Base-by-base conservation (phyloP, 2,888 invertebrate genomes). In the Enchytraeus crypticus region DNA sequence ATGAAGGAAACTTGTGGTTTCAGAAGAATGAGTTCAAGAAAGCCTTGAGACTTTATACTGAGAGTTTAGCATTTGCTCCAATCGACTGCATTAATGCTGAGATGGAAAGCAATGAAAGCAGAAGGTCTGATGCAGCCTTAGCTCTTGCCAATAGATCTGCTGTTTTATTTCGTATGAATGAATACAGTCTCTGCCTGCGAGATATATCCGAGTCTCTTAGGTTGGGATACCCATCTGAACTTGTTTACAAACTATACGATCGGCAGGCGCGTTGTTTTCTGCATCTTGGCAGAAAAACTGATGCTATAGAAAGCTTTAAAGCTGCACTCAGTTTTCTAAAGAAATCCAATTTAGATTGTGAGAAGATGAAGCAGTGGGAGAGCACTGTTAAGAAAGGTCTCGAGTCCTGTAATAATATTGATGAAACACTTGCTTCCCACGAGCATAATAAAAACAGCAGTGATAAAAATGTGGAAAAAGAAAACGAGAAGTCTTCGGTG, bases 181-280 rank as follows among this genome's bases (percentile, higher is more conserved):
- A 71, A 43, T 74, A 74, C 63, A 59, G 68, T 3, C 63, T 69
- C 3, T 74, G 75, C 62, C 57, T 76, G 38, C 59, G 59, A 21
- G 77, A 77, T 61, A 74, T 77, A 38, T 69, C 72, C 18, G 57
- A 68, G 14, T 74, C 74, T 8, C 68, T 76, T 33, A 66, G 82
- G 38, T 79, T 82, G 66, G 83, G 83, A 8, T 88, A 87, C 73
- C 87, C 88, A 0, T 72, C 77, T 45, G 82, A 84, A 60, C 80
- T 85, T 55, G 79, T 78, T 32, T 84, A 85, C 70, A 89, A 89
- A 78, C 78, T 90, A 56, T 79, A 84, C 58, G 75, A 87, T 23
- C 82, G 89, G 33, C 82, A 83, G 68, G 84, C 84, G 0, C 84
- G 86, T 69, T 87, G 88, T 76, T 82, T 82, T 66, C 78, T 82